Conservation (phyloP, 2,888 invertebrate genomes). For the Gibbula magus region DNA sequence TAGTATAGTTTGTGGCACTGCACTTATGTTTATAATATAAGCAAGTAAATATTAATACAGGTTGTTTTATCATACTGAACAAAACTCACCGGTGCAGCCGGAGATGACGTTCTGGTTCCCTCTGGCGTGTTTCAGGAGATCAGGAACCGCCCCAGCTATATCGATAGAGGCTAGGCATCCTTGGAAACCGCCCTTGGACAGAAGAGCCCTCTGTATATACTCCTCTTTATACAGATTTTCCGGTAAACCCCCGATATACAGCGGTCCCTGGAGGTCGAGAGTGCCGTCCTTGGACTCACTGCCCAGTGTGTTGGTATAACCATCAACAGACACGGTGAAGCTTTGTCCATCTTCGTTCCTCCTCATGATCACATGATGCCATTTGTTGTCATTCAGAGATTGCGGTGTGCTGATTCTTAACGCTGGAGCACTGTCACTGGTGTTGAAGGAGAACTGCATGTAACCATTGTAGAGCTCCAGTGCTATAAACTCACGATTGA, state of each 20-base stretch:
- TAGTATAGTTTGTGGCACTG: no score
- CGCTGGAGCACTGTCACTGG: slow-evolving; percentile 52
- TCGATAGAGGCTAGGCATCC: slow-evolving; percentile 71
- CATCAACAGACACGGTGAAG: slow-evolving; percentile 54
- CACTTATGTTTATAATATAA: no score
- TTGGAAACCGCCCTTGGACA: slow-evolving; percentile 68
- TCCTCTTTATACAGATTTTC: slow-evolving; percentile 47
- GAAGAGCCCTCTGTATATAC: slow-evolving; percentile 46
- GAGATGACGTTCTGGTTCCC: slow-evolving; percentile 35
- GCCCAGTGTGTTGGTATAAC: slow-evolving; percentile 40
- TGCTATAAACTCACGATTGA: slow-evolving; percentile 60
- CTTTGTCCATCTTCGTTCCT: slow-evolving; percentile 48
- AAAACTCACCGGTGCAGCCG: slow-evolving; percentile 47
- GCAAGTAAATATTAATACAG: no score
- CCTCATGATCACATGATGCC: slow-evolving; percentile 62
- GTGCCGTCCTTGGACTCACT: slow-evolving; percentile 45
- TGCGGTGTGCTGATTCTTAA: slow-evolving; percentile 34
- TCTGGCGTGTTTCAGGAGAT: slow-evolving; percentile 52
- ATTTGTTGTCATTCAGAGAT: slow-evolving; percentile 60
- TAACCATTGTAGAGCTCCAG: slow-evolving; percentile 67
- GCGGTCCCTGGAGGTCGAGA: slow-evolving; percentile 46
- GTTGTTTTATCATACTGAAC: no score
- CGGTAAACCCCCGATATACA: slow-evolving; percentile 64
- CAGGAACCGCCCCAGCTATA: slow-evolving; percentile 59
- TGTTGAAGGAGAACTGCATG: slow-evolving; percentile 64